A percentile compares a stretch with the other conserved stretches of the same genome.
These are phyloP conservation scores for Axis porcinus DNA, from an alignment of 2,113 vertebrate species.

Conservation along the genomic window DNA sequence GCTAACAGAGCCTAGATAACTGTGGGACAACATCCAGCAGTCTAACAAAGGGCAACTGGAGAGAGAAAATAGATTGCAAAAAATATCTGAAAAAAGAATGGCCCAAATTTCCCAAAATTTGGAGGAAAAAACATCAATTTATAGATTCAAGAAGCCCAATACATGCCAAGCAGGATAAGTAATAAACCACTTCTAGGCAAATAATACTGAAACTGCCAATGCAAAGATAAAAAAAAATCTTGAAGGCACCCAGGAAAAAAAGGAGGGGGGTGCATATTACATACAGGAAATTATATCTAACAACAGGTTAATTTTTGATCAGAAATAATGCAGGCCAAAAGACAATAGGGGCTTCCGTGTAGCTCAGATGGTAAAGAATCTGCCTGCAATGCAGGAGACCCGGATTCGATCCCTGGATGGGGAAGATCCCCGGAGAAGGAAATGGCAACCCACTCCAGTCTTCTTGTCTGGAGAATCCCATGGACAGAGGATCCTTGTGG, in stretches of 20 bases:
- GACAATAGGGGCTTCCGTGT: neutral
- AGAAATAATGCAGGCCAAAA: neutral
- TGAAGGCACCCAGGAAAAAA: neutral
- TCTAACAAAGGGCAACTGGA: neutral
- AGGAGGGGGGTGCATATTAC: neutral
- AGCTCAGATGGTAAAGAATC: neutral
- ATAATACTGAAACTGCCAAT: neutral
- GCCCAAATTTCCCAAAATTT: neutral
- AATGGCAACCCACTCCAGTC: neutral
- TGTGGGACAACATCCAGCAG: neutral
- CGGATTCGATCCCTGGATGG: fast-evolving
- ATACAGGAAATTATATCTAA: neutral
- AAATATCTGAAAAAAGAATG: neutral
- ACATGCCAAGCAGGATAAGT: neutral
- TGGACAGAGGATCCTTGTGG: neutral
- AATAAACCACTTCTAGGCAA: neutral
- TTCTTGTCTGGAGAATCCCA: neutral
- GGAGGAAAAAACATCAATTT: neutral
- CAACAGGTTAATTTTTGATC: neutral
- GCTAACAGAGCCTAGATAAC: neutral
- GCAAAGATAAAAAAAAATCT: neutral
- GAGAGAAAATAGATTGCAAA: neutral
- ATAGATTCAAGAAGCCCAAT: neutral
- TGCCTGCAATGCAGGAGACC: neutral
- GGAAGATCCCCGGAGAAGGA: neutral